A percentile compares a stretch with the other conserved stretches of the same genome.
Evolutionary conservation across 2,113 vertebrate species (phyloP).

Genomic region (Rhegmatorhina hoffmannsi): DNA sequence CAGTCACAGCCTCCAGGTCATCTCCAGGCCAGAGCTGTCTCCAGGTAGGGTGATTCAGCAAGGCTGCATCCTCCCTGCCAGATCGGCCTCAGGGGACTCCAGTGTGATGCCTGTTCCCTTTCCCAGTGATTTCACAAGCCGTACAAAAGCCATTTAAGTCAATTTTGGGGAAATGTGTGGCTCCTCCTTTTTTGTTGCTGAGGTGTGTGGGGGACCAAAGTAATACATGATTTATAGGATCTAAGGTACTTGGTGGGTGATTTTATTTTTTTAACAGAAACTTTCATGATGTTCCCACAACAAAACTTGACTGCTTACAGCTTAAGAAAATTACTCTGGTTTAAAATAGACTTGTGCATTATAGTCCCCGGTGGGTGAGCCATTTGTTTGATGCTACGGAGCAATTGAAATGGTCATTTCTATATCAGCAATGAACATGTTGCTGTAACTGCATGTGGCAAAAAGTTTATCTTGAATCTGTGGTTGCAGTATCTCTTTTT

Average conservation of each 20-base stretch:
- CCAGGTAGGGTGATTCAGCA: not conserved
- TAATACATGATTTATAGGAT: not conserved
- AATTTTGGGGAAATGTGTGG: not conserved
- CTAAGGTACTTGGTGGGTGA: not conserved
- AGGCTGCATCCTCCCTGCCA: not conserved
- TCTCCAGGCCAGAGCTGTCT: not conserved
- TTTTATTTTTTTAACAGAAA: not conserved
- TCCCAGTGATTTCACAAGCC: not conserved
- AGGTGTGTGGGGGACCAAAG: not conserved
- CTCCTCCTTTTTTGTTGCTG: not conserved
- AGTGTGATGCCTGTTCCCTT: not conserved
- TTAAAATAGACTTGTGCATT: not conserved
- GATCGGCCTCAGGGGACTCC: rapidly evolving
- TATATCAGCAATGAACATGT: not conserved
- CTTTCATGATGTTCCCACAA: not conserved
- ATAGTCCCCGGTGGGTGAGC: not conserved
- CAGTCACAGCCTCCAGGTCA: rapidly evolving
- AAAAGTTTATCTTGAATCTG: not conserved
- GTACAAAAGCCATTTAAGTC: not conserved
- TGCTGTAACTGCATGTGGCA: not conserved
- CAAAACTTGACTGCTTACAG: not conserved
- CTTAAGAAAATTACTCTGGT: not conserved
- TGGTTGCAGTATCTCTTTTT: not conserved
- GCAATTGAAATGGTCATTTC: not conserved
- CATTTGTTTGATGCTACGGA: not conserved